A percentile compares a stretch with the other conserved stretches of the same genome.
phyloP scores from a whole-genome alignment of 2,888 invertebrate genomes.

The Drosophila putrida region DNA sequence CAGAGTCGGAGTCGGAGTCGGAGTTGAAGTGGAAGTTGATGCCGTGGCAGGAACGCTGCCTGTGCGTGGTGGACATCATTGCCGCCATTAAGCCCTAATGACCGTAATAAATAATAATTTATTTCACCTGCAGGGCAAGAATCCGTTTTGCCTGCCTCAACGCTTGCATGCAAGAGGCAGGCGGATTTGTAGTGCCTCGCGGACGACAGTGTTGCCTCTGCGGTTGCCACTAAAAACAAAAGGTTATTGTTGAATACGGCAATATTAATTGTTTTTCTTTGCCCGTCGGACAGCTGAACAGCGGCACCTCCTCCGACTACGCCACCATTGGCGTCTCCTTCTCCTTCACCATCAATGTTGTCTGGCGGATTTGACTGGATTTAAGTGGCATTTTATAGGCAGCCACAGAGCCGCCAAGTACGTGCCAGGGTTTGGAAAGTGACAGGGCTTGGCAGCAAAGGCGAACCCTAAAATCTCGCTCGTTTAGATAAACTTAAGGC shows the following conservation, averaged over 20 bases:
- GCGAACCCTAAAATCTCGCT: conserved; percentile 29
- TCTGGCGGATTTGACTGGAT: conserved; percentile 41
- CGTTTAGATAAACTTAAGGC: conserved; percentile 66
- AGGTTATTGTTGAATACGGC: conserved; percentile 76
- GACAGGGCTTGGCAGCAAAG: not conserved
- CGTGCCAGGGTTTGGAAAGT: conserved; percentile 54
- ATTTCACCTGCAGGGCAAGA: conserved; percentile 76
- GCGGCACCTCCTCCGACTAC: not conserved
- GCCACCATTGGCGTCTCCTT: not conserved
- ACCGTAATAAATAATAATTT: conserved; percentile 82
- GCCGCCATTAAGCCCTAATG: conserved; percentile 81
- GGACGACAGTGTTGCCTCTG: conserved; percentile 12
- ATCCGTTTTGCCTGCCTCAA: conserved; percentile 22
- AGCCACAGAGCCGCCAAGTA: conserved; percentile 45
- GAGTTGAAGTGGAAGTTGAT: not conserved
- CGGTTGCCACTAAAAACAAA: conserved; percentile 70
- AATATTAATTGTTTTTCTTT: conserved; percentile 76
- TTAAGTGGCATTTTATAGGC: conserved; percentile 75
- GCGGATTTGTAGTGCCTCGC: conserved; percentile 44
- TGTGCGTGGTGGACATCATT: conserved; percentile 79
- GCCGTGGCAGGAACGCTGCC: conserved; percentile 26
- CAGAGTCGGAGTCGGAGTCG: not conserved
- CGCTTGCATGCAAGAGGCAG: conserved; percentile 45
- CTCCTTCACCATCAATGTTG: conserved; percentile 16
- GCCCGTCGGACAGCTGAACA: conserved; percentile 22